Base-by-base conservation (phyloP, 2,113 vertebrate species). In the Prionailurus viverrinus region DNA sequence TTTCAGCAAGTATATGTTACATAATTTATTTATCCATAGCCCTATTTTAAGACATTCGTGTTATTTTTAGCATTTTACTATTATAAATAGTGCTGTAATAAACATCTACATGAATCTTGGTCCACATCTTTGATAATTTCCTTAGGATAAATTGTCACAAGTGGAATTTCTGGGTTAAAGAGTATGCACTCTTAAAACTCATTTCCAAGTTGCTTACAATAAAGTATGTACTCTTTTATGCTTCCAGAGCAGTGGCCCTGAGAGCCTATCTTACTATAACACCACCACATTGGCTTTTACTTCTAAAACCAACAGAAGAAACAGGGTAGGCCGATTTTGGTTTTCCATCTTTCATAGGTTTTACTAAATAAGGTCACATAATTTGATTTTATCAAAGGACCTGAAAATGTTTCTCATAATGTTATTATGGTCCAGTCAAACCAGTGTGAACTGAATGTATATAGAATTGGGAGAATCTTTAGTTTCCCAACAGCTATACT, bases 291-390 rank as follows among this genome's bases (percentile, higher is more conserved):
- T 93, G 89, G 45, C 76, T 84, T 1, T 94, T 66, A 81, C 65
- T 96, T 97, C 39, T 85, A 65, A 93, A 81, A 84, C 39, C n/a
- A 96, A 76, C 45, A 86, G 79, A 94, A 78, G 63, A 93, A 93
- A 88, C 19, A 53, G 11, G 3, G 45, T 84, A 45, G 88, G 36
- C 39, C 89, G 71, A 3, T 94, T 90, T 84, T 93, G 27, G 69
- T 92, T 93, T 95, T 91, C 58, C 9, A 19, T 31, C 36, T 97
- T 95, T 93, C 68, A 39, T 89, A 74, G 4, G 10, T 66, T 83
- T 86, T 86, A 73, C 15, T 81, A 92, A 91, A 85, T 6, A 95
- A 84, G 41, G 65, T 58, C 29, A 73, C 25, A 58, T 71, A 73
- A 65, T 94, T 69, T 96, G 45, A 78, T 95, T 97, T 97, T 86